Base-by-base conservation (phyloP, 1,140 invertebrate species). In the Pectinophora gossypiella region DNA sequence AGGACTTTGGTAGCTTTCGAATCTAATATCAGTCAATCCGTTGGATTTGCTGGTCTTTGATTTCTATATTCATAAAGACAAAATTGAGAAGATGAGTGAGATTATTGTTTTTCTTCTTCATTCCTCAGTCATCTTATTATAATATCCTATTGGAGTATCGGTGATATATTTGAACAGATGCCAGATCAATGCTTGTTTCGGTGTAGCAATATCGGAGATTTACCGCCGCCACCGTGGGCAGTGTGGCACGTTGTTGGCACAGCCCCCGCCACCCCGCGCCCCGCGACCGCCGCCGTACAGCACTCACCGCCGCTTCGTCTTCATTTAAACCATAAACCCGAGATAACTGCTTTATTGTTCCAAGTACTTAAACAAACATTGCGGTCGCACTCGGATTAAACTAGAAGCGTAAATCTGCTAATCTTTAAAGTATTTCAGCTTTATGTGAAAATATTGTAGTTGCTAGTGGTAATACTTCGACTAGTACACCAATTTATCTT, bases 261-360 rank as follows among this genome's bases (percentile, higher is more conserved):
- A 9, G 27, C 27, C 27, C 9, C 9, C 27, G 9, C n/a, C 9
- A 32, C 27, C 9, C 27, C 27, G n/a, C 27, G n/a, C n/a, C n/a
- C n/a, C n/a, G n/a, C n/a, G n/a, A n/a, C n/a, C n/a, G n/a, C n/a
- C n/a, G n/a, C n/a, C n/a, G n/a, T n/a, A n/a, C n/a, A n/a, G n/a
- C 27, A 32, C 27, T n/a, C 27, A 7, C 1, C 27, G 27, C 46
- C 52, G 64, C 56, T 59, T 52, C 61, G 53, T 50, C 58, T 63
- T 64, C 68, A 71, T 71, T 74, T 67, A 72, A 58, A 64, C 60
- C 58, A 56, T 64, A 53, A 58, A 62, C 52, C 42, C 45, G 54
- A 57, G 57, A 64, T 61, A 64, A 52, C 56, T 21, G 47, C 49
- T 49, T 51, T 47, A 56, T 56, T 32, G 27, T 32, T 32, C 27